A percentile compares a stretch with the other conserved stretches of the same genome.
These are phyloP conservation scores for Morone chrysops DNA, from an alignment of 2,113 vertebrate species.

Conservation along the genomic window DNA sequence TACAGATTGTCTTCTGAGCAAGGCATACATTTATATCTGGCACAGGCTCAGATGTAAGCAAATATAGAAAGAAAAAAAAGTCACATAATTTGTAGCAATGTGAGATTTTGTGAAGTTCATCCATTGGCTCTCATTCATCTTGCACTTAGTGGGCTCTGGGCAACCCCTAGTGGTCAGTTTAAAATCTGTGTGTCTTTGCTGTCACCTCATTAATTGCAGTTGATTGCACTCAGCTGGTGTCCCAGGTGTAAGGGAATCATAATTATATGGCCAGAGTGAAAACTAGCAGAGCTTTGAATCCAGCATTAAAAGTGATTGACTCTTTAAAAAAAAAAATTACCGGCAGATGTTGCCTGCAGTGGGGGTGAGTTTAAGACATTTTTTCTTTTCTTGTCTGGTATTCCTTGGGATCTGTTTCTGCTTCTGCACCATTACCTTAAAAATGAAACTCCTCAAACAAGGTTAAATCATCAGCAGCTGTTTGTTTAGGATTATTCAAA, in stretches of 20 bases:
- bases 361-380: background rate
- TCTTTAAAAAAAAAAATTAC: slow-evolving; percentile 10
- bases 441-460: background rate
- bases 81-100: background rate
- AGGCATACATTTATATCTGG: background rate
- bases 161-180: slow-evolving; percentile 27
- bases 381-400: background rate
- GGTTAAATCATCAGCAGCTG: background rate
- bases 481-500: background rate
- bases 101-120: slow-evolving; percentile 5
- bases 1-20: background rate
- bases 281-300: slow-evolving; percentile 24
- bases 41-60: background rate
- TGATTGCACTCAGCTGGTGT: slow-evolving; percentile 45
- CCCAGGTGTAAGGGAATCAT: slow-evolving; percentile 23
- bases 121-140: slow-evolving; percentile 16
- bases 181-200: background rate
- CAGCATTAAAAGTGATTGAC: slow-evolving; percentile 25
- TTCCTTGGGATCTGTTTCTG: background rate
- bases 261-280: slow-evolving; percentile 14
- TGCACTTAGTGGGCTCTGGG: background rate
- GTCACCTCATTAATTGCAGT: slow-evolving; percentile 26
- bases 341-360: slow-evolving; percentile 30
- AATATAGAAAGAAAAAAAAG: background rate
- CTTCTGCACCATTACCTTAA: background rate